phyloP scores from a whole-genome alignment of 2,113 vertebrate genomes.

The Trichomycterus rosablanca region DNA sequence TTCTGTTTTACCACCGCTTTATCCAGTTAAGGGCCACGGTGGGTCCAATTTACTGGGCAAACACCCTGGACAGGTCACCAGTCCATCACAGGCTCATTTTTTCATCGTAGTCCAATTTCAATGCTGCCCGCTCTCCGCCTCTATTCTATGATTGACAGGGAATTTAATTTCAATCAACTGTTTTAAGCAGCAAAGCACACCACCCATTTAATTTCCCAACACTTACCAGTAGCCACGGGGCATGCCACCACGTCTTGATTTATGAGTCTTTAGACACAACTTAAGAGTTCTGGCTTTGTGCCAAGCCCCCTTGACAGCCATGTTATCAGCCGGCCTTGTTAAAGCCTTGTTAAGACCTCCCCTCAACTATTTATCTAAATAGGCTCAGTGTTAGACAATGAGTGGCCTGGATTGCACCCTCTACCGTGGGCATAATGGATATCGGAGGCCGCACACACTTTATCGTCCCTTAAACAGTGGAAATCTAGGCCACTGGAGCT shows the following conservation, averaged over 20 bases:
- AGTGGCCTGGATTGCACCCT: conserved; percentile 20
- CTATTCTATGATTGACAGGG: conserved; percentile 25
- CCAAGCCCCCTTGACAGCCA: conserved; percentile 19
- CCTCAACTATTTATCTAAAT: conserved; percentile 25
- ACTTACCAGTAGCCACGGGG: conserved; percentile 41
- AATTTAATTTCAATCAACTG: conserved; percentile 40
- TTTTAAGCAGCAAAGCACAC: conserved; percentile 31
- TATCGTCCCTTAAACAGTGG: conserved; percentile 41
- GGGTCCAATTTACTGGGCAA: no score
- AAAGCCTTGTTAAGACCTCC: conserved; percentile 29
- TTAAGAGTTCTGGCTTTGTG: conserved; percentile 33
- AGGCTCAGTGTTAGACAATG: conserved; percentile 22
- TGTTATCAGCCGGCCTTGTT: conserved; percentile 23
- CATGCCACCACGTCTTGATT: conserved; percentile 31
- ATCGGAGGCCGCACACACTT: conserved; percentile 4
- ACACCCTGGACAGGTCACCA: no score
- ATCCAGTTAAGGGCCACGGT: no score
- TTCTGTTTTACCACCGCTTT: no score
- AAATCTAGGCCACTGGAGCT: conserved; percentile 59
- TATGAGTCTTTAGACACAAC: conserved; percentile 36
- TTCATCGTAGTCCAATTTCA: not conserved
- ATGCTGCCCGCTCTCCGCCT: conserved; percentile 12
- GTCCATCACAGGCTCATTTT: no score
- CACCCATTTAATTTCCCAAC: conserved; percentile 44
- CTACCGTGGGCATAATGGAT: not conserved